Evolutionary conservation across 2,113 vertebrate genomes (phyloP).

Genomic region (Peromyscus leucopus): DNA sequence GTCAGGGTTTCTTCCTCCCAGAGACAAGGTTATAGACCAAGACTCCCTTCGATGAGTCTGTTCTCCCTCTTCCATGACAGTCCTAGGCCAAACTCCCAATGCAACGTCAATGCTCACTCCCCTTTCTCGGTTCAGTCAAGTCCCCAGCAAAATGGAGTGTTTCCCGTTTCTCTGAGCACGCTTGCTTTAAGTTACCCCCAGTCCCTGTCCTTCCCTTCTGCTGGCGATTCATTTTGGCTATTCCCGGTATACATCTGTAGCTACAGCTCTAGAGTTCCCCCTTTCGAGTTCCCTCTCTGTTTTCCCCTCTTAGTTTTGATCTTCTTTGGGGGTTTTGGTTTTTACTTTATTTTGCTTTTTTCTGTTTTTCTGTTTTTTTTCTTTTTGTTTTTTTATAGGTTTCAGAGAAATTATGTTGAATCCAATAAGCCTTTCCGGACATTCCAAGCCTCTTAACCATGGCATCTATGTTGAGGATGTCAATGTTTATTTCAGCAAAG

Average conservation of each 20-base stretch:
- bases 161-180: slow-evolving; percentile 56
- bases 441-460: slow-evolving; percentile 93
- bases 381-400: slow-evolving; percentile 89
- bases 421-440: slow-evolving; percentile 93
- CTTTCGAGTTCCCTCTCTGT: slow-evolving; percentile 75
- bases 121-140: slow-evolving; percentile 44
- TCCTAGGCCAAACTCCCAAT: neutral
- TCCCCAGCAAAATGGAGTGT: slow-evolving; percentile 42
- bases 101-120: neutral
- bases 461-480: slow-evolving; percentile 94
- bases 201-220: slow-evolving; percentile 53
- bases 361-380: slow-evolving; percentile 88
- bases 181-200: slow-evolving; percentile 62
- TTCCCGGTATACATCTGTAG: slow-evolving; percentile 78
- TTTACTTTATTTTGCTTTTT: slow-evolving; percentile 90
- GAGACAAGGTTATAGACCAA: neutral
- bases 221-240: slow-evolving; percentile 84
- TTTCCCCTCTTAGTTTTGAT: slow-evolving; percentile 89
- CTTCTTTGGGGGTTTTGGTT: slow-evolving; percentile 87
- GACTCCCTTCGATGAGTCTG: neutral
- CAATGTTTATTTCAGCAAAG: slow-evolving; percentile 94
- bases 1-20: neutral
- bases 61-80: neutral
- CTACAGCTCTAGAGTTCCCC: slow-evolving; percentile 59
- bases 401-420: slow-evolving; percentile 95